phyloP scores from a whole-genome alignment of 2,888 invertebrate species.

The Sylvicola cinctus region DNA sequence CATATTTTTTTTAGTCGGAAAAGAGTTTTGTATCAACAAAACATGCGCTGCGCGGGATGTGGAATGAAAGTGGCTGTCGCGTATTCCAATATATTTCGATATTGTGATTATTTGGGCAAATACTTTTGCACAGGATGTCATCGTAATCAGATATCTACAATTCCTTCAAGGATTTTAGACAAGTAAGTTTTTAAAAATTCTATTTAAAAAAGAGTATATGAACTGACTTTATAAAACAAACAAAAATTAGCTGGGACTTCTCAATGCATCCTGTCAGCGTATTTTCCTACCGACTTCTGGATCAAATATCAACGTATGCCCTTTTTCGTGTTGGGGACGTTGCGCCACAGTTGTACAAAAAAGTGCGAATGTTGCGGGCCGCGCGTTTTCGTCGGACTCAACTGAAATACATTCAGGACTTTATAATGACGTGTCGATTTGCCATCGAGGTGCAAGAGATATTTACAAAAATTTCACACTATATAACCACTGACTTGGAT shows the following conservation, averaged over 20 bases:
- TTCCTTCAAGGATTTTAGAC: constrained; percentile 41
- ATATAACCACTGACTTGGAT: constrained; percentile 41
- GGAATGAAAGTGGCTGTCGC: constrained; percentile 55
- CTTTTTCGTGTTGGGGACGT: constrained; percentile 53
- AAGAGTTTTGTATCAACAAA: constrained; percentile 45
- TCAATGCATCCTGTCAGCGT: constrained; percentile 60
- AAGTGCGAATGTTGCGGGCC: constrained; percentile 36
- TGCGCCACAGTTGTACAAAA: constrained; percentile 42
- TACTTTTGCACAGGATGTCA: constrained; percentile 79
- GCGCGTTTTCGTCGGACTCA: constrained; percentile 41
- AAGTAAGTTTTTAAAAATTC: constrained; percentile 9
- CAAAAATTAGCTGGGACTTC: constrained; percentile 25
- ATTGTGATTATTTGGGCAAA: constrained; percentile 65
- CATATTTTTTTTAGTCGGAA: constrained; percentile 30
- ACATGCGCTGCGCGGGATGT: constrained; percentile 66
- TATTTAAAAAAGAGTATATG: constrained; percentile 3
- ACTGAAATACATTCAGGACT: constrained; percentile 46
- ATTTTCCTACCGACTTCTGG: constrained; percentile 54
- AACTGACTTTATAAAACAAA: too few species aligned
- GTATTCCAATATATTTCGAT: constrained; percentile 53
- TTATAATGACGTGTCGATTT: constrained; percentile 46
- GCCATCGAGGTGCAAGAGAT: constrained; percentile 36
- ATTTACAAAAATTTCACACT: constrained; percentile 33
- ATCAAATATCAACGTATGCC: constrained; percentile 57
- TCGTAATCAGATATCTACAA: constrained; percentile 48